Base-by-base conservation (phyloP, 2,888 invertebrate genomes). In the Merodon equestris region DNA sequence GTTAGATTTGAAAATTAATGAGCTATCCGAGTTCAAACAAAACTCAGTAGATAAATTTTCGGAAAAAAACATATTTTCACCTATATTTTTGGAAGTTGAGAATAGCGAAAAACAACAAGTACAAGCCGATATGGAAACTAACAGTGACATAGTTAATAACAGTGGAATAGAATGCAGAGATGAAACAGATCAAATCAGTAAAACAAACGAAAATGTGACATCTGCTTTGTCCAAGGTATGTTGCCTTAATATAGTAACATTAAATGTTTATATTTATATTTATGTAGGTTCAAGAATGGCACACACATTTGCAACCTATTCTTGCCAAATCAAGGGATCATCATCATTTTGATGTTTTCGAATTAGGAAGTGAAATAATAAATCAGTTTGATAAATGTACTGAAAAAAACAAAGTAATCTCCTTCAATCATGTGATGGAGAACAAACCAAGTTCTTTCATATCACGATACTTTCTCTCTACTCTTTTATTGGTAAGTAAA, bases 281-380 rank as follows among this genome's bases (percentile, higher is more conserved):
- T 54, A 44, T 57, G 27, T 54, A 88, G 88, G 84, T 87, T 12
- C 83, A 84, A 73, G 83, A 85, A 48, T 88, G 88, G 88, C 88
- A 88, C 67, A 83, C 83, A 12, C 82, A 85, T n/a, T 50, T 88
- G 17, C 85, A 84, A 34, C 87, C 88, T 7, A 84, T 85, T 7
- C 81, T 89, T 45, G 85, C 85, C 1, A 83, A 84, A 27, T 86
- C 88, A 0, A 86, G 86, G 56, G 84, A 85, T 2, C 85, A 88
- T 1, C 87, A 88, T 81, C 86, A 88, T 77, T 88, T 88, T 40
- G 86, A 86, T 67, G 84, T 89, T 3, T 84, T 83, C 47, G 83
- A 84, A n/a, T 58, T 89, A 14, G 87, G 87, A 0, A 85, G 84
- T 1, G 86, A 88, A 72, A 85, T 88, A 13, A 84, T 88, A 1